Base-by-base conservation (phyloP, 2,797 vertebrate genomes). In the Phalloptychus januarius region DNA sequence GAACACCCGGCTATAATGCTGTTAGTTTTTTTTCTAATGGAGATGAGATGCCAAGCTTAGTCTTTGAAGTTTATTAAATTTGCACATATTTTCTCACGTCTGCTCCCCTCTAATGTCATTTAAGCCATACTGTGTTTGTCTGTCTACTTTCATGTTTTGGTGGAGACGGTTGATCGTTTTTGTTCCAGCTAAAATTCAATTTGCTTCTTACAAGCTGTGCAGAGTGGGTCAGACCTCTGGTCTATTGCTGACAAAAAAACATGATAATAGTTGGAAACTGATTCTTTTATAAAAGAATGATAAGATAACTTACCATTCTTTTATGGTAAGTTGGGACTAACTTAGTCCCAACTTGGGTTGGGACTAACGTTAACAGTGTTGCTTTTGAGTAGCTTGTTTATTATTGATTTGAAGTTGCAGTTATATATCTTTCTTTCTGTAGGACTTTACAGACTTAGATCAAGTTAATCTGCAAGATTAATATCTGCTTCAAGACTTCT, bases 161-260 rank as follows among this genome's bases (percentile, higher is more conserved):
- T 61, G 84, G 63, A 82, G 75, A 58, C 25, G 50, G 25, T 77
- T 85, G 65, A 86, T 85, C 72, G 83, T 78, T 71, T 89, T 81
- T 75, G 44, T 83, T 81, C 28, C 48, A 56, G 75, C 73, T 70
- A 36, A 86, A 65, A 84, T 86, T 70, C 85, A 86, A 92, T 91
- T 86, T 75, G 65, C 77, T 79, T 61, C 31, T 61, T 5, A 28
- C 80, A 83, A 86, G 82, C 79, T 79, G n/a, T 78, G 84, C 63
- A 82, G 86, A 75, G 86, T 84, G 83, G 58, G 48, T 65, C 54
- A 63, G 44, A 58, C 50, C 82, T 69, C 36, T 46, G 38, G 52
- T 23, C 77, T 74, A 75, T 79, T 76, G 83, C 45, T 81, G 63
- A 87, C 83, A 83, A 81, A 87, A 86, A 80, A 56, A 2, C 71